Conservation (phyloP, 1,140 invertebrate species). For the Drosophila biarmipes region DNA sequence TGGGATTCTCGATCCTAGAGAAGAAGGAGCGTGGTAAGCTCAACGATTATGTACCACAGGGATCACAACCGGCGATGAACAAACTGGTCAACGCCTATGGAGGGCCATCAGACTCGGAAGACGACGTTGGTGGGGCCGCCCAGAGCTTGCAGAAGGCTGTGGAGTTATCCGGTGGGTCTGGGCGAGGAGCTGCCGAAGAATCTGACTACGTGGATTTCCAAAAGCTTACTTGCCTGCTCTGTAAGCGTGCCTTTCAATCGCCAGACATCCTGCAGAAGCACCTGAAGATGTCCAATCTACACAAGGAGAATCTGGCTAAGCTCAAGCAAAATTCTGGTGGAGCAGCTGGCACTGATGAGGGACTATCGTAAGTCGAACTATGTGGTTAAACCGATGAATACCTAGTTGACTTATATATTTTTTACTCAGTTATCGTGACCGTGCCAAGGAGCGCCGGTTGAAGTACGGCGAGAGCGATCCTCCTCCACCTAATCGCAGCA, state of each 20-base stretch:
- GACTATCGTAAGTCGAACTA: slow-evolving; percentile 45
- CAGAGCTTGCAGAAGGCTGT: background rate
- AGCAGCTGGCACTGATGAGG: slow-evolving; percentile 24
- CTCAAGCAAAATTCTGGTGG: slow-evolving; percentile 30
- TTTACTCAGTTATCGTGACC: slow-evolving; percentile 91
- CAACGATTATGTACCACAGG: slow-evolving; percentile 35
- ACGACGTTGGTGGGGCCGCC: slow-evolving; percentile 1
- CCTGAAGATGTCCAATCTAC: slow-evolving; percentile 96
- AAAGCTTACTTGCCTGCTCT: slow-evolving; percentile 97
- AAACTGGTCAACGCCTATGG: slow-evolving; percentile 90
- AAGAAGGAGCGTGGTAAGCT: slow-evolving; percentile 84
- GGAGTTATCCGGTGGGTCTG: slow-evolving; percentile 26
- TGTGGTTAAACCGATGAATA: background rate
- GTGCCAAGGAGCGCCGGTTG: slow-evolving; percentile 96
- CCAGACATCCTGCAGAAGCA: slow-evolving; percentile 96
- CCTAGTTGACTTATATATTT: background rate
- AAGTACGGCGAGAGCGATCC: slow-evolving; percentile 95
- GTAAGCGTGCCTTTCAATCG: slow-evolving; percentile 97
- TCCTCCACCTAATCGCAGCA: slow-evolving; percentile 89
- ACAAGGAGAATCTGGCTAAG: slow-evolving; percentile 94
- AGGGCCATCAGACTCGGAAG: slow-evolving; percentile 85
- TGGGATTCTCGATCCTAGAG: slow-evolving; percentile 94
- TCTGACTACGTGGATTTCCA: slow-evolving; percentile 91
- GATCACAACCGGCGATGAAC: slow-evolving; percentile 24
- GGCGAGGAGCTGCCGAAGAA: slow-evolving; percentile 86